Percentiles rank a stretch among this genome's conserved stretches.
phyloP scores from a whole-genome alignment of 2,888 invertebrate species.

The Capitulum mitella region DNA sequence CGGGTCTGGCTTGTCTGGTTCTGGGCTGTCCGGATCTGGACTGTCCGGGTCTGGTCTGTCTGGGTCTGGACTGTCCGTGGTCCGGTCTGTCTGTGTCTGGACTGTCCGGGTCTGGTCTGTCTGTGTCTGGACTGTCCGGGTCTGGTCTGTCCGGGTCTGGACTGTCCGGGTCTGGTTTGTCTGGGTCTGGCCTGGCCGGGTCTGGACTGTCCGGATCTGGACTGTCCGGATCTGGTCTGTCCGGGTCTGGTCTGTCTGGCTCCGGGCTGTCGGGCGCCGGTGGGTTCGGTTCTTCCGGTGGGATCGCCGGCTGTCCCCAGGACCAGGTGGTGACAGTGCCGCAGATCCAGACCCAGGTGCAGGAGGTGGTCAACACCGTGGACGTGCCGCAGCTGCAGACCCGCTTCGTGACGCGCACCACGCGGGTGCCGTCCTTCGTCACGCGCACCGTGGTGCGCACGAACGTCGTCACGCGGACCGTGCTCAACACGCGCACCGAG shows the following conservation, averaged over 20 bases:
- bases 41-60: not conserved
- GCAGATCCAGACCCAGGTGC: not conserved
- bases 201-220: not conserved
- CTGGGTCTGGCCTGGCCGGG: not conserved
- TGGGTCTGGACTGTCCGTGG: no score
- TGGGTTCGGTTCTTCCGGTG: not conserved
- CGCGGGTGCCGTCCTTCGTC: constrained; percentile 29
- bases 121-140: not conserved
- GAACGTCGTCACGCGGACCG: constrained; percentile 31
- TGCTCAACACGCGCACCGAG: constrained; percentile 29
- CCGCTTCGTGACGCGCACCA: constrained; percentile 29
- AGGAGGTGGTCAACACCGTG: constrained; percentile 29
- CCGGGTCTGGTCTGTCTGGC: not conserved
- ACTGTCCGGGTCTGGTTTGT: not conserved
- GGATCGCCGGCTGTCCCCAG: not conserved
- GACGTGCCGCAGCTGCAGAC: constrained; percentile 32
- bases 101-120: not conserved
- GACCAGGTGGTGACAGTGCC: not conserved
- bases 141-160: not conserved
- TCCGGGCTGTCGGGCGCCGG: not conserved
- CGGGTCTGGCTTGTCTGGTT: not conserved
- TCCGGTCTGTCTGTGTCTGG: not conserved
- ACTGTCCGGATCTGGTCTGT: not conserved
- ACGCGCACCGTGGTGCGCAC: constrained; percentile 31
- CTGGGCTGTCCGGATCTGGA: not conserved